Evolutionary conservation across 30 jellyfish, hydroid and myxozoan genomes (phyloP), one percentile per base, ranked within the genome.

Genomic region (Aurelia sp.): DNA sequence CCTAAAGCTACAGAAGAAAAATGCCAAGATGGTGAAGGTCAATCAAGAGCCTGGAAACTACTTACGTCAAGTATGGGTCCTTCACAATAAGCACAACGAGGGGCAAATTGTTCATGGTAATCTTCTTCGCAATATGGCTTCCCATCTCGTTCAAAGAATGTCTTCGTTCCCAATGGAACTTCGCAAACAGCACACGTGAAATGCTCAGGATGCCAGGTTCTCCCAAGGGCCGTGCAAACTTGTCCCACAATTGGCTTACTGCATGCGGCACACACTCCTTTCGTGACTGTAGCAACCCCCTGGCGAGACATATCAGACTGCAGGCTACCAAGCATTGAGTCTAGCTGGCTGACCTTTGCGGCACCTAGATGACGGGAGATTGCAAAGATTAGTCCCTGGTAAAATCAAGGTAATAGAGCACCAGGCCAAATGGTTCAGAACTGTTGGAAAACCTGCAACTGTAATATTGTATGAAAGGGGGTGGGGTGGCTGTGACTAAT

Each of bases 151-250:
- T 95, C 99, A 63, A 89, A 95, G 81, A 95, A 95, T 31, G 99
- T 95, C 72, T 90, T 86, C 30, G 97, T 90, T 4, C 97, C 98
- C 64, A 95, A 69, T 6, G 90, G 86, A 41, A 77, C 89, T 50
- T 95, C 99, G 70, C 99, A 95, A 33, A 95, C 96, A 44, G 88
- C 90, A 61, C 99, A 95, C 3, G 97, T 85, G 86, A 95, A 95
- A 87, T 95, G 99, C 63, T 95, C 99, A 40, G 99, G 99, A 60
- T 95, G 99, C 99, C 99, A 95, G 1, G 98, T 84, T 51, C 88
- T 71, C 24, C 98, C 98, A 44, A 93, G 86, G 1, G 98, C 98
- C 3, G 98, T 93, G 90, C 98, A 93, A 4, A 88, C 98, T 70
- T 88, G 97, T 11, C 98, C 98, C 76, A 93, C 93, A 38, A 93